Evolutionary conservation across 1,140 invertebrate genomes (phyloP), one percentile per base, ranked within the genome.

Genomic region (Zaprionus lachaisei): DNA sequence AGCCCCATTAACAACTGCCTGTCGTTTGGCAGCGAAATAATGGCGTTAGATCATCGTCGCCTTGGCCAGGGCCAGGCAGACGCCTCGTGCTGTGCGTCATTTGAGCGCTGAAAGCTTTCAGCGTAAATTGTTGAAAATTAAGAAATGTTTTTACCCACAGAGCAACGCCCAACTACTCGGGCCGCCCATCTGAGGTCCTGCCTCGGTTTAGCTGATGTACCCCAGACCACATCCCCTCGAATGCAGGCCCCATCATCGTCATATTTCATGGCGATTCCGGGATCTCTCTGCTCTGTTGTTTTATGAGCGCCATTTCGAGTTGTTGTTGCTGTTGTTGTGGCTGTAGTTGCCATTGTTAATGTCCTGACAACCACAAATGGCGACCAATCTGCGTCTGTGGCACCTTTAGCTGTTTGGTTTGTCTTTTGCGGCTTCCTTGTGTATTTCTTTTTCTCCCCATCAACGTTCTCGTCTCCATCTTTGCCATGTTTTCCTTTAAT

Each of bases 1-100:
- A 90, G 86, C 81, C 85, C 85, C 85, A 90, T 90, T 90, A 90
- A 90, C 85, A 90, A 90, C 85, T 90, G 85, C 85, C 85, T 90
- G 81, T 85, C 85, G 85, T 89, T 84, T 82, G 85, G 69, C 79
- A 65, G 72, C 76, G 62, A 85, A 90, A 85, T 90, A 90, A 90
- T 90, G 85, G 86, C 85, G 85, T 90, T 90, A 90, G 85, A 90
- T 90, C 85, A 90, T 85, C 79, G 85, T 82, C 85, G 81, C 85
- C 83, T 72, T 64, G 55, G 66, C 65, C 72, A 41, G 60, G 24
- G 62, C 38, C 2, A 7, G 41, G 41, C 41, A 47, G n/a, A 62
- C 69, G 63, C 31, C 60, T 64, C 34, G 22, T 38, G n/a, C 55
- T 54, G 80, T 81, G 83, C 85, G 85, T 90, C 86, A 90, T 90